Conservation (phyloP, 2,888 invertebrate species). For the Xestoiulus laeticollis region DNA sequence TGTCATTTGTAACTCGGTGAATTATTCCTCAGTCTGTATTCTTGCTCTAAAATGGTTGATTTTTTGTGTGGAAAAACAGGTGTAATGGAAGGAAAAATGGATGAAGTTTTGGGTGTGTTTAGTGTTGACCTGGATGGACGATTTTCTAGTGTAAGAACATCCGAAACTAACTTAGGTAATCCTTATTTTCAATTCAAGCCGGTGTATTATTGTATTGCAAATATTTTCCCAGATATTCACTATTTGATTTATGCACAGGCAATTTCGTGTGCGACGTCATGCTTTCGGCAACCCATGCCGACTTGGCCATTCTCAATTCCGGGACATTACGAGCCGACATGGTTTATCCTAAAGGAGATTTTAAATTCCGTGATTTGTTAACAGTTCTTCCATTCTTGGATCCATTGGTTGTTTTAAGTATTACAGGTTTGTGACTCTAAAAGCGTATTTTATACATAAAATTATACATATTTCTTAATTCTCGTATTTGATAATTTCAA, state of each 20-base stretch:
- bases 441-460: background rate
- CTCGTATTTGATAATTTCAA: background rate
- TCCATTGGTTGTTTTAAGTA: constrained; percentile 79
- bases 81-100: constrained; percentile 84
- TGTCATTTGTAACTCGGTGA: too few species aligned
- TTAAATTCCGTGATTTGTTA: constrained; percentile 83
- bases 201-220: background rate
- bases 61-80: constrained; percentile 65
- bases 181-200: background rate
- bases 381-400: constrained; percentile 87
- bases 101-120: constrained; percentile 82
- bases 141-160: constrained; percentile 79
- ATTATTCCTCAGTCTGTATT: too few species aligned
- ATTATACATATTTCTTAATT: background rate
- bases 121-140: constrained; percentile 87
- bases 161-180: constrained; percentile 89
- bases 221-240: background rate
- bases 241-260: constrained; percentile 60
- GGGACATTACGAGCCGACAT: constrained; percentile 83
- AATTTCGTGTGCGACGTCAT: constrained; percentile 72
- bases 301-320: constrained; percentile 85
- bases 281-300: constrained; percentile 84
- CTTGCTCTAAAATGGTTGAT: background rate
- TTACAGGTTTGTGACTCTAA: constrained; percentile 69
- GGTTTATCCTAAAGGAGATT: constrained; percentile 83